These are phyloP conservation scores for Diploscapter pachys DNA, from an alignment of 1,140 invertebrate species.

Conservation along the genomic window DNA sequence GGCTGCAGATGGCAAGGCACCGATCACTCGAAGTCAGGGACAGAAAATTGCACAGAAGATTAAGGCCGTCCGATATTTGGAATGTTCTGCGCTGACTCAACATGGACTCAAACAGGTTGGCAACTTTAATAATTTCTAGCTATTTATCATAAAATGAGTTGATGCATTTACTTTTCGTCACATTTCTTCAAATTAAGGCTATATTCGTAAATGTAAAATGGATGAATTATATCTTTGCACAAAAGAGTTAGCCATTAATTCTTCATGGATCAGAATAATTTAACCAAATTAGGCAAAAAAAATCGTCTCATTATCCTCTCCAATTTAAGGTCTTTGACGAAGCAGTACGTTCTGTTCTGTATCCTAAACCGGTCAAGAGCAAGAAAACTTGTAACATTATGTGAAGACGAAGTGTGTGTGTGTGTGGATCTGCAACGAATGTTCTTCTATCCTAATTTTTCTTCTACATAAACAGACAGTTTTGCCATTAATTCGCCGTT, in stretches of 20 bases:
- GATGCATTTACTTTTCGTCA: background rate
- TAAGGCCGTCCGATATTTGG: conserved; percentile 81
- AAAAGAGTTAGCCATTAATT: too few relatives aligned
- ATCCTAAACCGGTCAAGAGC: conserved; percentile 46
- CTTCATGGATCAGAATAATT: too few relatives aligned
- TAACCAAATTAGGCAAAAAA: background rate
- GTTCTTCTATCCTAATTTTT: too few relatives aligned
- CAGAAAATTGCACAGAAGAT: conserved; percentile 75
- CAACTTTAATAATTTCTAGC: background rate
- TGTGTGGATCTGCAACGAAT: too few relatives aligned
- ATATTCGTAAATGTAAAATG: background rate
- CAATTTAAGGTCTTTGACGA: conserved; percentile 47
- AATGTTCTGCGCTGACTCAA: conserved; percentile 86
- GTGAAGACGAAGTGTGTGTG: background rate
- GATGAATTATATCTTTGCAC: background rate
- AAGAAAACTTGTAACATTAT: conserved; percentile 28
- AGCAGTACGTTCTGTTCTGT: conserved; percentile 43
- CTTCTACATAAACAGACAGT: too few relatives aligned
- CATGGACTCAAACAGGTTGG: conserved; percentile 77
- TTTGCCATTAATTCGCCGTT: too few relatives aligned
- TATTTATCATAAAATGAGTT: background rate
- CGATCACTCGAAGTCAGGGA: conserved; percentile 66
- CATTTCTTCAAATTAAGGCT: background rate
- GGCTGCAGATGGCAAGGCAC: background rate
- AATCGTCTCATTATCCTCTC: conserved; percentile 12